Conservation (phyloP, 2,113 vertebrate genomes). For the Oostethus manadensis region DNA sequence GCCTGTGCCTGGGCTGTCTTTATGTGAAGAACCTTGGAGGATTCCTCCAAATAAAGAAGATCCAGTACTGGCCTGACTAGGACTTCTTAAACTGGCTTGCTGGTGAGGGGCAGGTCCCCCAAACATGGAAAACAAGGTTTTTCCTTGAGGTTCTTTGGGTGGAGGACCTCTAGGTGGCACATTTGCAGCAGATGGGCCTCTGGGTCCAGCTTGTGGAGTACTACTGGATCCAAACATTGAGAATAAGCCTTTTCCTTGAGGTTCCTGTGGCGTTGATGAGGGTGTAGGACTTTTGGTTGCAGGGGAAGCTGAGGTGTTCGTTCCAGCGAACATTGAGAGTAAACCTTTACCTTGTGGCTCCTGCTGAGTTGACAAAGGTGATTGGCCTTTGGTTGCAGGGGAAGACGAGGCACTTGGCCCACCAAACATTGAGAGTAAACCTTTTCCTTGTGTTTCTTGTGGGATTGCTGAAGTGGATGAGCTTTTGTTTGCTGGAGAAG, state of each 20-base stretch:
- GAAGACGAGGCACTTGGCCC: constrained; percentile 27
- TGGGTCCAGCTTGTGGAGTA: constrained; percentile 38
- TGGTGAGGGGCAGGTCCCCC: constrained; percentile 52
- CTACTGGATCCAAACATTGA: constrained; percentile 61
- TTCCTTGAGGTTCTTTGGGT: constrained; percentile 61
- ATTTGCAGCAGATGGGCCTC: constrained; percentile 44
- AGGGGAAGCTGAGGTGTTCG: constrained; percentile 34
- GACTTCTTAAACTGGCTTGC: constrained; percentile 39
- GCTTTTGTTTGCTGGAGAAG: not conserved
- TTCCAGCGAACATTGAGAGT: constrained; percentile 66
- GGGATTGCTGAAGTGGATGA: constrained; percentile 8
- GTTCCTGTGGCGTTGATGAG: constrained; percentile 46
- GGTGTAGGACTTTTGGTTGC: constrained; percentile 36
- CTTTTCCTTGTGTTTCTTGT: constrained; percentile 60
- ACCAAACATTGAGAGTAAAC: constrained; percentile 68
- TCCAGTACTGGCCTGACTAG: constrained; percentile 40
- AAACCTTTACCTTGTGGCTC: constrained; percentile 62
- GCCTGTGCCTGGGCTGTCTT: constrained; percentile 57
- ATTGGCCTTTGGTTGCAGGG: not conserved
- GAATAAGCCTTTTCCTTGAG: constrained; percentile 61
- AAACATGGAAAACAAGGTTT: constrained; percentile 72
- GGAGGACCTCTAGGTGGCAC: constrained; percentile 43
- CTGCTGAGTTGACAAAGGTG: constrained; percentile 28
- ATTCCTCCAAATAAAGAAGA: constrained; percentile 71
- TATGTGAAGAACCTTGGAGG: constrained; percentile 56